phyloP scores from a whole-genome alignment of 2,888 invertebrate species.

The Apamea monoglypha region DNA sequence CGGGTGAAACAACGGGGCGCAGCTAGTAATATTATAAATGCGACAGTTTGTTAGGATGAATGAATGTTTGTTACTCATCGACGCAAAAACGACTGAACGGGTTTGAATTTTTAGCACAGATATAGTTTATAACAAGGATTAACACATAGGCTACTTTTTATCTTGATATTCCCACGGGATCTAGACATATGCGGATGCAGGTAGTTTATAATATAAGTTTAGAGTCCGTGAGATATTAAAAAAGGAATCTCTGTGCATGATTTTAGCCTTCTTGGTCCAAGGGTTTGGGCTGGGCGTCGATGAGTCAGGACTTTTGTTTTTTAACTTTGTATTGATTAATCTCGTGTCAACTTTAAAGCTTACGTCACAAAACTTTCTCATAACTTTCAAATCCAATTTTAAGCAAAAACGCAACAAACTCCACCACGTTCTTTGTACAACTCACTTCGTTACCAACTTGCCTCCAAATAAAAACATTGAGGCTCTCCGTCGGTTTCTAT shows the following conservation, averaged over 20 bases:
- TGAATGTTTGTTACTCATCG: too few relatives aligned
- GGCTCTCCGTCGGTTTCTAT: constrained; percentile 60
- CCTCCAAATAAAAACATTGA: constrained; percentile 65
- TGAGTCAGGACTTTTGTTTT: background rate
- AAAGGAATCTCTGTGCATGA: background rate
- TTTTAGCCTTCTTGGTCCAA: background rate
- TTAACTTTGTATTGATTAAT: background rate
- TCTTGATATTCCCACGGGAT: too few relatives aligned
- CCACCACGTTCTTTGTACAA: constrained; percentile 25
- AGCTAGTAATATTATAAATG: too few relatives aligned
- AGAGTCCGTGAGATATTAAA: background rate
- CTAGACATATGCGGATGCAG: too few relatives aligned
- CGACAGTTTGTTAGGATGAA: too few relatives aligned
- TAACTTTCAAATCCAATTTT: constrained; percentile 36
- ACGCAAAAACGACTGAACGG: too few relatives aligned
- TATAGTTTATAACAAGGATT: too few relatives aligned
- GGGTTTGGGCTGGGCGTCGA: background rate
- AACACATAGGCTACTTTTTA: too few relatives aligned
- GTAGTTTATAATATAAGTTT: too few relatives aligned
- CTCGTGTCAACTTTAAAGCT: constrained; percentile 3
- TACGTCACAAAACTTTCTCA: constrained; percentile 5
- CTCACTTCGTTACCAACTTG: constrained; percentile 61
- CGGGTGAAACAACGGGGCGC: too few relatives aligned
- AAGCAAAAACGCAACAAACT: constrained; percentile 25
- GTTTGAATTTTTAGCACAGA: too few relatives aligned